phyloP scores from a whole-genome alignment of 1,140 invertebrate species.

The Camponotus pennsylvanicus region DNA sequence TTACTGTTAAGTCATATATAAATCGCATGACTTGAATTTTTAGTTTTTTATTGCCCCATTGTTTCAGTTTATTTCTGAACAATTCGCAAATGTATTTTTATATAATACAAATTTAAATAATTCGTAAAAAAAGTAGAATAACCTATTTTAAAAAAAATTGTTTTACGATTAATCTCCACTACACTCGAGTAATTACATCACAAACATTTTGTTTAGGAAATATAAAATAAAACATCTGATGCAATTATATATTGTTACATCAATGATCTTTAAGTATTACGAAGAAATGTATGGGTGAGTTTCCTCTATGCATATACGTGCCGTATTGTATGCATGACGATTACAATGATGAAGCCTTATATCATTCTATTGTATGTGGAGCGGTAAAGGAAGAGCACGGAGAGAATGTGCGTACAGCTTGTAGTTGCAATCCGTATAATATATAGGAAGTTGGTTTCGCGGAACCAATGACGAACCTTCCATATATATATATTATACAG shows the following conservation, averaged over 20 bases:
- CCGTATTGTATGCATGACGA: background rate
- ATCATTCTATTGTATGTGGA: background rate
- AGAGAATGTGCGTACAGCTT: background rate
- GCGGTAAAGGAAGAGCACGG: slow-evolving; percentile 16
- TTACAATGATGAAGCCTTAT: slow-evolving; percentile 14
- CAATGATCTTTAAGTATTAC: background rate
- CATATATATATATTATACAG: no score
- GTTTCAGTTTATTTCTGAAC: background rate
- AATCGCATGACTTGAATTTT: background rate
- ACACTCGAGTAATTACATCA: background rate
- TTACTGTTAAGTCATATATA: background rate
- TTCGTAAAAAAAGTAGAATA: background rate
- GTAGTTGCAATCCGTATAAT: slow-evolving; percentile 8
- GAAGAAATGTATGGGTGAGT: background rate
- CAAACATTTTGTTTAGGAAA: background rate
- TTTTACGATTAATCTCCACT: background rate
- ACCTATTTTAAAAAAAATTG: background rate
- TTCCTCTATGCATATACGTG: background rate
- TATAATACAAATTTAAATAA: background rate
- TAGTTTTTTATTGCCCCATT: background rate
- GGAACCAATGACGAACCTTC: slow-evolving; percentile 42
- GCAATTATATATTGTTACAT: background rate
- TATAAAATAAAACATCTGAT: slow-evolving; percentile 1
- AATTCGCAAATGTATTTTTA: background rate
- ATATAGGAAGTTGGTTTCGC: slow-evolving; percentile 50